A percentile compares a stretch with the other conserved stretches of the same genome.
Evolutionary conservation across 2,888 invertebrate species (phyloP).

Genomic region (Scrobipalpa costella): DNA sequence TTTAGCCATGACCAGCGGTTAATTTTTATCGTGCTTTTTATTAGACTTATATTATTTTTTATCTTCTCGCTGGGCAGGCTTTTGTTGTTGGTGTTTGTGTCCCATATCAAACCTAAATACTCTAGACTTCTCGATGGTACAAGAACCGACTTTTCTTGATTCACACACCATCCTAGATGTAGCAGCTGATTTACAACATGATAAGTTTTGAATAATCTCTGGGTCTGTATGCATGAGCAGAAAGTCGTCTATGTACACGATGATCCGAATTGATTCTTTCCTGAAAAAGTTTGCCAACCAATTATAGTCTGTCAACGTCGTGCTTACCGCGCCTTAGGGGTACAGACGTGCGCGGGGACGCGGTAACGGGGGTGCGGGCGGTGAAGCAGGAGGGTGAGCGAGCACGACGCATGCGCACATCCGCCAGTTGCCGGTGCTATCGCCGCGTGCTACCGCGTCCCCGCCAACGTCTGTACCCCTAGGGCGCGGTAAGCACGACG

Average conservation of each 20-base stretch:
- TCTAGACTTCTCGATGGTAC: constrained; percentile 26
- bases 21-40: constrained; percentile 10
- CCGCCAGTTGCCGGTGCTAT: too few relatives aligned
- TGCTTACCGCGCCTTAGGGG: too few relatives aligned
- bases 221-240: constrained; percentile 23
- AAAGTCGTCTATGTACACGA: constrained; percentile 17
- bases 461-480: too few relatives aligned
- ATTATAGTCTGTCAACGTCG: too few relatives aligned
- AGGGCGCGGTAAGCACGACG: too few relatives aligned
- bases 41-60: constrained; percentile 15
- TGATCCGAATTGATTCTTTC: not conserved
- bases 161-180: constrained; percentile 32
- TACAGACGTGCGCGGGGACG: too few relatives aligned
- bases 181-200: not conserved
- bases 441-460: too few relatives aligned
- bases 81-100: constrained; percentile 31
- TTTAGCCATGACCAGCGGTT: constrained; percentile 22
- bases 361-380: too few relatives aligned
- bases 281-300: too few relatives aligned
- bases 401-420: too few relatives aligned
- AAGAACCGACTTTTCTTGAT: constrained; percentile 29
- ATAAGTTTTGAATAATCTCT: too few relatives aligned
- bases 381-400: too few relatives aligned
- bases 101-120: constrained; percentile 34
- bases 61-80: constrained; percentile 22